Conservation (phyloP, 1,140 invertebrate species). For the Bilobella aurantiaca region DNA sequence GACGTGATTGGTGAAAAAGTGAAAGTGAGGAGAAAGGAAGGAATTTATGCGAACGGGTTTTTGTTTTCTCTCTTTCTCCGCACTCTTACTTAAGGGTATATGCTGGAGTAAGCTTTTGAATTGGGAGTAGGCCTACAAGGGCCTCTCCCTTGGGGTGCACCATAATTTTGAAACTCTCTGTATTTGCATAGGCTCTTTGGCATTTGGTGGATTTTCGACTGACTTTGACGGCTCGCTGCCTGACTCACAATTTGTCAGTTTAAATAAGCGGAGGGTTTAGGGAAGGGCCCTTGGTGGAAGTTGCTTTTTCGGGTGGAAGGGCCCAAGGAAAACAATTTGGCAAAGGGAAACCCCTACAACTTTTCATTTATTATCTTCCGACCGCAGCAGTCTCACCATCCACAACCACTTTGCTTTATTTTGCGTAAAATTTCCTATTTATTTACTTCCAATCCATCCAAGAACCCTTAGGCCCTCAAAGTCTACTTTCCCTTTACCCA, state of each 20-base stretch:
- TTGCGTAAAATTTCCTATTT: not conserved
- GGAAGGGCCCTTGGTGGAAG: not conserved
- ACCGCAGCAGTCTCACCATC: not conserved
- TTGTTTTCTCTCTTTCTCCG: too few species aligned
- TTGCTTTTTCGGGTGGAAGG: too few species aligned
- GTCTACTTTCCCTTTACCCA: not conserved
- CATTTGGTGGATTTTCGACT: not conserved
- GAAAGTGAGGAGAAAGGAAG: too few species aligned
- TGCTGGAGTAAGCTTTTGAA: too few species aligned
- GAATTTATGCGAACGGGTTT: too few species aligned
- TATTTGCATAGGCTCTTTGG: not conserved
- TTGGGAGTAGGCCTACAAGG: too few species aligned
- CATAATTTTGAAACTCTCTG: not conserved
- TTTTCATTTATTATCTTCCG: not conserved
- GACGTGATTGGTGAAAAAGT: too few species aligned
- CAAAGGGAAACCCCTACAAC: not conserved
- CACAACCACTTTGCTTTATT: conserved; percentile 1
- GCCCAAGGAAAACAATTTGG: conserved; percentile 1
- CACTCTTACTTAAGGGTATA: too few species aligned
- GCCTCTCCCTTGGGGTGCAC: too few species aligned
- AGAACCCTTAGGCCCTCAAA: too few species aligned
- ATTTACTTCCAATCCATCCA: not conserved
- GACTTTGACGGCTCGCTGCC: not conserved
- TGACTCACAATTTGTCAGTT: not conserved
- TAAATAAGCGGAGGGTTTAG: not conserved